These are phyloP conservation scores for Tetramorium simillimum DNA, from an alignment of 1,140 invertebrate genomes.

Conservation along the genomic window DNA sequence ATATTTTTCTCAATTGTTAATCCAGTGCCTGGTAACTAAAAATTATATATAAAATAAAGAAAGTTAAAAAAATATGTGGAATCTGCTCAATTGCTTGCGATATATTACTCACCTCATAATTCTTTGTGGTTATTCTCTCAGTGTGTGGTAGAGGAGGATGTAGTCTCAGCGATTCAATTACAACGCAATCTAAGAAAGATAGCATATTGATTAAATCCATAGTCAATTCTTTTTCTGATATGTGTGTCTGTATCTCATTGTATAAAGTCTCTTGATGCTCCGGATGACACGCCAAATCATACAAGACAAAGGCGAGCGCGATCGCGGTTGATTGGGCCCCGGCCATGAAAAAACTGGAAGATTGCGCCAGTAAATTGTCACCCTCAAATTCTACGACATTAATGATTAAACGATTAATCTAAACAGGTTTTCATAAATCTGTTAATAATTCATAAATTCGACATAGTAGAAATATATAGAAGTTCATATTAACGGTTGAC, in stretches of 20 bases:
- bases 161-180: constrained; percentile 84
- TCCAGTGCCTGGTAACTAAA: constrained; percentile 80
- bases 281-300: constrained; percentile 80
- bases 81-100: neutral
- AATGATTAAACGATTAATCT: neutral
- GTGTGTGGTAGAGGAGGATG: constrained; percentile 87
- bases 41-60: neutral
- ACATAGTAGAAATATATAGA: neutral
- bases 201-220: constrained; percentile 74
- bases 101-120: constrained; percentile 74
- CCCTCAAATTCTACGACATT: constrained; percentile 73
- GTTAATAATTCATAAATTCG: neutral
- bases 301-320: constrained; percentile 82
- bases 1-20: constrained; percentile 81
- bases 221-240: constrained; percentile 65
- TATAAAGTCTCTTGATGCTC: constrained; percentile 82
- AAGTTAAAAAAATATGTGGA: neutral
- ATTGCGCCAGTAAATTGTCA: constrained; percentile 77
- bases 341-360: constrained; percentile 83
- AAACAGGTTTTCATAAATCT: neutral
- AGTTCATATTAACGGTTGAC: neutral
- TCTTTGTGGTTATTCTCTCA: constrained; percentile 82
- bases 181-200: constrained; percentile 72
- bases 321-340: constrained; percentile 87
- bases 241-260: constrained; percentile 86